Conservation (phyloP, 2,888 invertebrate genomes). For the Drosophila siamana region DNA sequence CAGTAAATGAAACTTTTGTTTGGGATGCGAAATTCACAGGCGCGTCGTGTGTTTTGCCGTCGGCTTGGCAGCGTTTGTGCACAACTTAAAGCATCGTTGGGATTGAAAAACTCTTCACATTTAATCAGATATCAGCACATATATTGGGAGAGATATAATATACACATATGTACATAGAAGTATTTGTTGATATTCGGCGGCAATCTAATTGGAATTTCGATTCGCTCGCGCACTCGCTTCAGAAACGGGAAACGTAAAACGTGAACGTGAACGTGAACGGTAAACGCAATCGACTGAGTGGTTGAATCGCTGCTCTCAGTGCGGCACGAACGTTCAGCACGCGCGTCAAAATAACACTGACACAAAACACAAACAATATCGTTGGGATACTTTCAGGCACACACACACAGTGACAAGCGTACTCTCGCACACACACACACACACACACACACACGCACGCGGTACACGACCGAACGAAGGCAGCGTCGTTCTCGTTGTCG, state of each 20-base stretch:
- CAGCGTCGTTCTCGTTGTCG: constrained; percentile 48
- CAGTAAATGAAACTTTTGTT: constrained; percentile 15
- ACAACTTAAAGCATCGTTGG: constrained; percentile 37
- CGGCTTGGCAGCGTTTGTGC: constrained; percentile 54
- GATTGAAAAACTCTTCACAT: constrained; percentile 21
- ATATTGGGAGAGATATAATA: background rate
- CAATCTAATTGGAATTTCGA: constrained; percentile 50
- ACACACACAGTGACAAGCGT: constrained; percentile 5
- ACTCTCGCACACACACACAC: constrained; percentile 8
- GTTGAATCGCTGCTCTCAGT: constrained; percentile 58
- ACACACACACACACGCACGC: background rate
- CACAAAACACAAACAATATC: constrained; percentile 85
- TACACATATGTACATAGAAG: background rate
- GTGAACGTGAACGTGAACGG: constrained; percentile 21
- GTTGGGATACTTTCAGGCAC: constrained; percentile 62
- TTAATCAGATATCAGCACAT: constrained; percentile 9
- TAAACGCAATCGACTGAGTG: constrained; percentile 30
- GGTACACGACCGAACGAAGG: constrained; percentile 33
- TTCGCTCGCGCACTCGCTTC: constrained; percentile 42
- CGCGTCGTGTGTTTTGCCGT: constrained; percentile 62
- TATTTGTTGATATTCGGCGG: constrained; percentile 45
- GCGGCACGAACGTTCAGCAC: constrained; percentile 84
- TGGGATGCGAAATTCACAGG: too few species aligned
- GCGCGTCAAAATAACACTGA: constrained; percentile 86
- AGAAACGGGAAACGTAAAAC: constrained; percentile 35